Evolutionary conservation across 2,888 invertebrate genomes (phyloP).

Genomic region (Cetonia aurata): DNA sequence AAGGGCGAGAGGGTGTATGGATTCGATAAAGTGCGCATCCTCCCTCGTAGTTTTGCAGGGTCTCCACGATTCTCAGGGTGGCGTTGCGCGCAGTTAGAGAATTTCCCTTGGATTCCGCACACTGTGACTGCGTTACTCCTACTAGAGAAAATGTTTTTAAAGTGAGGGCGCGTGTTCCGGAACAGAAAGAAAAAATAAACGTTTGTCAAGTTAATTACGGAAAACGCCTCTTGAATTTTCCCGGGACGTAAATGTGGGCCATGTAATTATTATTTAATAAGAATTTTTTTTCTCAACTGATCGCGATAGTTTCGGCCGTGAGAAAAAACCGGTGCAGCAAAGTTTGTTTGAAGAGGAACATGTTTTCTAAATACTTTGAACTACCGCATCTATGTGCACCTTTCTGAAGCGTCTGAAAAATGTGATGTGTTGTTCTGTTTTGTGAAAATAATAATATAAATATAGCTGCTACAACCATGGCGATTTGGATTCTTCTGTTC

Average conservation of each 20-base stretch:
- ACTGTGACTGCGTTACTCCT: conserved; percentile 48
- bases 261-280: conserved; percentile 29
- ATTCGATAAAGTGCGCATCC: conserved; percentile 54
- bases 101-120: conserved; percentile 52
- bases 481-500: conserved; percentile 52
- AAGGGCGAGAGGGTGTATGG: conserved; percentile 52
- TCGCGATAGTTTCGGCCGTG: not conserved
- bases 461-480: conserved; percentile 50
- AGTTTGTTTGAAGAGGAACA: conserved; percentile 40
- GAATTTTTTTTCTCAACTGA: conserved; percentile 1
- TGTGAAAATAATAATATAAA: conserved; percentile 30
- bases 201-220: not conserved
- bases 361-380: conserved; percentile 19
- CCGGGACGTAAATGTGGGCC: not conserved
- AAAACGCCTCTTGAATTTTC: not conserved
- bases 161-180: conserved; percentile 46
- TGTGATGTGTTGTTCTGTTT: conserved; percentile 49
- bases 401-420: conserved; percentile 41
- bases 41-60: conserved; percentile 52
- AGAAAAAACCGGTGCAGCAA: not conserved
- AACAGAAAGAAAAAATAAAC: not conserved
- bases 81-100: conserved; percentile 55
- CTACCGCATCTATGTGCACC: conserved; percentile 3
- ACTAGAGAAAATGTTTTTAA: conserved; percentile 51
- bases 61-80: conserved; percentile 56